phyloP scores from a whole-genome alignment of 1,140 invertebrate genomes.

The Cyrtorhinus lividipennis region DNA sequence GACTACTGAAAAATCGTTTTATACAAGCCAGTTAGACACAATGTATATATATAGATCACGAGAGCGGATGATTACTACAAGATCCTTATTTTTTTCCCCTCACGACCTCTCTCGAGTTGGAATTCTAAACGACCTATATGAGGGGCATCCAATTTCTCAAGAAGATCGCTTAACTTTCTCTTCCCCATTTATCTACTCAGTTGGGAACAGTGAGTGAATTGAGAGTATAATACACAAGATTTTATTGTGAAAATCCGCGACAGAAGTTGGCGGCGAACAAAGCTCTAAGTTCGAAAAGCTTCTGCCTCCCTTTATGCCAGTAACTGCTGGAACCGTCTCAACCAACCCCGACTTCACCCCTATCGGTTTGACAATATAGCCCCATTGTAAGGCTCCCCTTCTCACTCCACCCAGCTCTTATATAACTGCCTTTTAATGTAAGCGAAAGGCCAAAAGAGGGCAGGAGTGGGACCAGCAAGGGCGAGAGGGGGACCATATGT shows the following conservation, averaged over 20 bases:
- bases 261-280: neutral
- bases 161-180: too few species aligned
- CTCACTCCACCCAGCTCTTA: neutral
- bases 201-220: conserved; percentile 2
- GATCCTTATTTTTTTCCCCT: too few species aligned
- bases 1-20: too few species aligned
- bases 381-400: neutral
- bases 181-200: too few species aligned
- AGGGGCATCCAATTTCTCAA: too few species aligned
- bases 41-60: too few species aligned
- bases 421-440: conserved; percentile 18
- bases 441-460: neutral
- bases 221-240: conserved; percentile 12
- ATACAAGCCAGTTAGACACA: too few species aligned
- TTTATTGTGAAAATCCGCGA: conserved; percentile 6
- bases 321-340: conserved; percentile 13
- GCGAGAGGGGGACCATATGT: conserved; percentile 11
- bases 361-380: neutral
- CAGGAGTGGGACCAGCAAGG: neutral
- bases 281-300: conserved; percentile 9
- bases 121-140: too few species aligned
- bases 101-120: too few species aligned
- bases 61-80: too few species aligned
- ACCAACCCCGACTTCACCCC: neutral
- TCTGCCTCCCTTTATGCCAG: conserved; percentile 7